Base-by-base conservation (phyloP, 2,113 vertebrate species). In the Dasyornis broadbenti region DNA sequence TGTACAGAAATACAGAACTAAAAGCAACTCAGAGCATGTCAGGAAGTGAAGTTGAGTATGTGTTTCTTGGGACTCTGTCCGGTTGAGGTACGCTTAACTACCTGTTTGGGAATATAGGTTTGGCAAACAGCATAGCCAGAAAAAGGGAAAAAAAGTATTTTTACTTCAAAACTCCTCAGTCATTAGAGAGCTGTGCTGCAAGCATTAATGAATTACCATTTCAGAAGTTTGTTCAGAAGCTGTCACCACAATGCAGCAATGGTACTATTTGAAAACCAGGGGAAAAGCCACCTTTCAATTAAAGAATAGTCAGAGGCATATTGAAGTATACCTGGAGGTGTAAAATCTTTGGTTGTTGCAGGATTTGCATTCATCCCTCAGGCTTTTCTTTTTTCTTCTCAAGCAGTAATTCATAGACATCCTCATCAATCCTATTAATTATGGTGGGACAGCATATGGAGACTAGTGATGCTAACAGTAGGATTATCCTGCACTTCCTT, bases 21-120 rank as follows among this genome's bases (percentile, higher is more conserved):
- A 93, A 92, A 93, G 68, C 27, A 89, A 70, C 70, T 89, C 82
- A 94, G 88, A 92, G 54, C 35, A 54, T 42, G 35, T 90, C 76
- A 96, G 90, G 79, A 93, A 93, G 59, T 68, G 44, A 84, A 79
- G n/a, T 26, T 64, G 53, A 77, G 30, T 83, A 33, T 88, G 53
- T 76, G 54, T 85, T 97, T 91, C 84, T 91, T 85, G 70, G 61
- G 54, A 80, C 28, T 78, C 54, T 93, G n/a, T 94, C 79, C 4
- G 0, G 13, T 52, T 92, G 42, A 92, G 96, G 50, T 52, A 87
- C 52, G 47, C 26, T 93, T 96, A 94, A 92, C 63, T 90, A 53
- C 40, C 39, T 54, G 10, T 56, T 94, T 89, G 94, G 45, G 35
- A 94, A 75, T 92, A 82, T 18, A 84, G 45, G n/a, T 63, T 57